Evolutionary conservation across 2,797 vertebrate genomes (phyloP).

Genomic region (Setipinna tenuifilis): DNA sequence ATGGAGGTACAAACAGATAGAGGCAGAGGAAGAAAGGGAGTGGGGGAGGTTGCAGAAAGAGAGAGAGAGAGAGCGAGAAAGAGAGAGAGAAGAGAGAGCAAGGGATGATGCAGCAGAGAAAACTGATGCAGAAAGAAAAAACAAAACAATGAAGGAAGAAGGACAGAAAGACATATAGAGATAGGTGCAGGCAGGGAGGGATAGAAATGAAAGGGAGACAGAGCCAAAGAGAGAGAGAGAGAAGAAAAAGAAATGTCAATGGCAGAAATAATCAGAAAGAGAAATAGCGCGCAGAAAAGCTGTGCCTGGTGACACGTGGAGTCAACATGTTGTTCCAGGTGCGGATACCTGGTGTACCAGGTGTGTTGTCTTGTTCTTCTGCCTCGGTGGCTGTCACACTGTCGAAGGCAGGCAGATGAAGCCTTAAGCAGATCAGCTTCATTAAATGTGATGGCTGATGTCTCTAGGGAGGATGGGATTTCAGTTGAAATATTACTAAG

Average conservation of each 20-base stretch:
- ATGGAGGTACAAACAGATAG: no score
- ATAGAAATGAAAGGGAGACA: background rate
- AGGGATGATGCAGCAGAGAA: no score
- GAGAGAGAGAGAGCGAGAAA: no score
- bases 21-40: no score
- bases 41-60: no score
- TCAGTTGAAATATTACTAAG: background rate
- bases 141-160: no score
- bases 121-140: no score
- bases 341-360: background rate
- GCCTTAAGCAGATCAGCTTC: background rate
- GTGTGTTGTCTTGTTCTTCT: background rate
- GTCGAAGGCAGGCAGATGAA: background rate
- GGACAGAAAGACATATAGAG: background rate
- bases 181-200: background rate
- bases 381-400: background rate
- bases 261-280: background rate
- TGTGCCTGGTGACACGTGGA: no score
- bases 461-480: background rate
- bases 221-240: background rate
- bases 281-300: background rate
- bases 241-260: background rate
- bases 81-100: no score
- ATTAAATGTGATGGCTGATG: slow-evolving; percentile 1
- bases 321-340: background rate